phyloP scores from a whole-genome alignment of 2,113 vertebrate species.

The Oceanodroma tethys region DNA sequence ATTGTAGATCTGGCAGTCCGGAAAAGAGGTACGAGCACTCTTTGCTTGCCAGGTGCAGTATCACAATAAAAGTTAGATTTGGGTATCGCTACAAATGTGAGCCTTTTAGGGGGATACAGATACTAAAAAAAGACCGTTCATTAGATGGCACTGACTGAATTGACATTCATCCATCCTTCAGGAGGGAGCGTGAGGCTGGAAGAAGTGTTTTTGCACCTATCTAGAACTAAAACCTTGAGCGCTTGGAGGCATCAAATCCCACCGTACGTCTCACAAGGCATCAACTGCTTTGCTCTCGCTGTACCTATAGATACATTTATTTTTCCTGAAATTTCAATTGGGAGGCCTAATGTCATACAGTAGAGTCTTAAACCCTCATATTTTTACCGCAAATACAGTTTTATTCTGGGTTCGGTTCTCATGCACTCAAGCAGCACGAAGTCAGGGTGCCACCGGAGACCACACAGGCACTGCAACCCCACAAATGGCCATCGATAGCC shows the following conservation, averaged over 20 bases:
- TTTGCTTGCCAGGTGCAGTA: background rate
- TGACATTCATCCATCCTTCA: background rate
- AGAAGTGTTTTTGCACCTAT: background rate
- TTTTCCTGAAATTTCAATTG: background rate
- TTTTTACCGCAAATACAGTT: background rate
- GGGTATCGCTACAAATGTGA: background rate
- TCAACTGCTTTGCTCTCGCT: fast-evolving
- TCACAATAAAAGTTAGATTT: background rate
- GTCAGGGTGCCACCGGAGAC: background rate
- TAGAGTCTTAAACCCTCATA: background rate
- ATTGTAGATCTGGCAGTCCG: background rate
- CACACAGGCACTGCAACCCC: fast-evolving
- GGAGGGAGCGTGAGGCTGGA: background rate
- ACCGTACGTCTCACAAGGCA: background rate
- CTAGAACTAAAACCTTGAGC: background rate
- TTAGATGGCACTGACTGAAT: background rate
- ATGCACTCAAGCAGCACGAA: too few relatives aligned
- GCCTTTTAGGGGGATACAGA: background rate
- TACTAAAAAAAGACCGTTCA: background rate
- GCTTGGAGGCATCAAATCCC: background rate
- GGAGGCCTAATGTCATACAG: background rate
- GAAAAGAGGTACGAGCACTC: background rate
- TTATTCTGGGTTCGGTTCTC: background rate
- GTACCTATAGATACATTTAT: background rate
- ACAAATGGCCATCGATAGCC: fast-evolving